Evolutionary conservation across 2,888 invertebrate genomes (phyloP), one percentile per base, ranked within the genome.

Genomic region (Nemapogon koenigi): DNA sequence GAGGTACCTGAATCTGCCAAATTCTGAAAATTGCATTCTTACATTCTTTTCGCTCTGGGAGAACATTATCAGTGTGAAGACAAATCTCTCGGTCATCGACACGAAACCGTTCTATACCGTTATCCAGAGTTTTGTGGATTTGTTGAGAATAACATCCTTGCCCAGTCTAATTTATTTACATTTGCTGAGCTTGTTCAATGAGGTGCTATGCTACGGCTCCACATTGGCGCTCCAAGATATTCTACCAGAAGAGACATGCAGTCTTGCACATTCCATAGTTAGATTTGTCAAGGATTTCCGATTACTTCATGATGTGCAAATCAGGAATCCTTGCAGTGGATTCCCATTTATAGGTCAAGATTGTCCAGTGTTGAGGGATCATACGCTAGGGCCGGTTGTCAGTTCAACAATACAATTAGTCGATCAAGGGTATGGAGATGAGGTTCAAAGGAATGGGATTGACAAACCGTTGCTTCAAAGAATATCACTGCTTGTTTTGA

Each of bases 131-230:
- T 90, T 94, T 65, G 89, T 91, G 10, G 83, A 87, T 42, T 70
- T 89, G 42, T 62, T 90, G 39, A 76, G 86, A 30, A 87, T 84
- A 58, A 85, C 83, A 40, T 79, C 84, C 47, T 71, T 94, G n/a
- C 89, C 92, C 1, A 86, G 90, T 44, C 83, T 91, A 33, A 86
- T 94, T 48, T 94, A 94, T 84, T 87, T 90, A 51, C 91, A 92
- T 66, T 79, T 94, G 53, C 65, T 94, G 43, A 90, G 90, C 49
- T 75, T 94, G 19, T 92, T 94, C 50, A 94, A 94, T 62, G 94
- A 94, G 69, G 92, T 94, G 6, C 67, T 94, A 37, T 94, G 94
- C 64, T 94, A 94, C 62, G 94, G 94, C 2, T 94, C 92, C 46
- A 94, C 94, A 19, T 71, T 94, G 49, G 93, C 94, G 1, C 71